Base-by-base conservation (phyloP, 2,888 invertebrate genomes). In the Resseliella maxima region DNA sequence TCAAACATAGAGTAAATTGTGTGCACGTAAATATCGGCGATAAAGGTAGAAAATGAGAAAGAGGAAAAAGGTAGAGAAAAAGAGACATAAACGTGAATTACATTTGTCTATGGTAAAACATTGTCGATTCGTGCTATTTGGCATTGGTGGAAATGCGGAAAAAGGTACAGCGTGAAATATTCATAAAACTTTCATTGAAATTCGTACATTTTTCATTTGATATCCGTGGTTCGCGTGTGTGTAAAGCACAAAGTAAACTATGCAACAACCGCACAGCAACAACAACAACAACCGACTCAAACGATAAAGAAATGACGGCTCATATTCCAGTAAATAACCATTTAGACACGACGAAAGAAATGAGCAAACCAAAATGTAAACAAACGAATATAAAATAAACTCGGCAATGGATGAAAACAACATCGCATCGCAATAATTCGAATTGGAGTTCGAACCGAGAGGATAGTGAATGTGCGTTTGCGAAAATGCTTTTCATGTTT, bases 201-300 rank as follows among this genome's bases (percentile, higher is more conserved):
- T 83, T 83, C 38, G 83, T 83, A 38, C 83, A 83, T 83, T 83
- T 83, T 83, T 83, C 83, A 83, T 83, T 83, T 83, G 83, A 83
- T 83, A 38, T 83, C 38, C 31, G 72, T 72, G 72, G 72, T 72
- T 72, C 31, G 72, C 72, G 72, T 72, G 72, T 59, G 59, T 59
- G 27, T 27, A 27, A 24, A n/a, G 27, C 59, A 59, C 59, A 27
- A 59, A 59, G 59, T 72, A 72, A 72, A 35, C 72, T 72, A 31
- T 72, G 41, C 38, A 38, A 83, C 36, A 83, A 38, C 83, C 83
- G 24, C 83, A 38, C 83, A 36, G 31, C 64, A 64, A 64, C 31
- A 64, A 27, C 24, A 27, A 0, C 64, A 27, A 27, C 64, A 15
- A 5, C 64, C 81, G 24, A 36, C 24, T n/a, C 5, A 83, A n/a